Conservation (phyloP, 2,113 vertebrate genomes). For the Gavialis gangeticus region DNA sequence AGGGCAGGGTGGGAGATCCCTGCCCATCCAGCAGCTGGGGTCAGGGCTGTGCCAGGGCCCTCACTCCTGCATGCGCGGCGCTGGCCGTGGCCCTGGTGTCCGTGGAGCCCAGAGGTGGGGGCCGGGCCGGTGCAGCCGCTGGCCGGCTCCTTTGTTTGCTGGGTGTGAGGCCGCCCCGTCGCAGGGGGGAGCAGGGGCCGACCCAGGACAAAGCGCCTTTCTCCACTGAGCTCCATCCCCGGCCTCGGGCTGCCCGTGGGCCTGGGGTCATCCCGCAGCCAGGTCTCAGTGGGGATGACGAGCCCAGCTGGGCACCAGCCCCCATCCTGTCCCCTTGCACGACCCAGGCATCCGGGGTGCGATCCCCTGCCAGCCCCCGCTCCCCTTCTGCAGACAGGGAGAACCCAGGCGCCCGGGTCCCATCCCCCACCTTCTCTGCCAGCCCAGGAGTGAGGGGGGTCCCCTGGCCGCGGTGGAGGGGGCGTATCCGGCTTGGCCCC, state of each 20-base stretch:
- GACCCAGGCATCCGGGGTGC: too few species aligned
- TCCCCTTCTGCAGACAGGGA: not conserved
- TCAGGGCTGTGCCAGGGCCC: not conserved
- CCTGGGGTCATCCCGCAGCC: not conserved
- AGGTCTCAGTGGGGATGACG: not conserved
- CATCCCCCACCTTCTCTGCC: not conserved
- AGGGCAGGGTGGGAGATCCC: not conserved
- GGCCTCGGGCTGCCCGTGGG: not conserved
- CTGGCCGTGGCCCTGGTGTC: not conserved
- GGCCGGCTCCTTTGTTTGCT: not conserved
- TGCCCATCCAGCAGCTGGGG: not conserved
- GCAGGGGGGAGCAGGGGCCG: not conserved
- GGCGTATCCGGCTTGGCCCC: slow-evolving; percentile 50
- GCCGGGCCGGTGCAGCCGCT: not conserved
- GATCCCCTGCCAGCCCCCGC: not conserved
- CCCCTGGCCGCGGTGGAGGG: not conserved
- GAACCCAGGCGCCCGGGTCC: not conserved
- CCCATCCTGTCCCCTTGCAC: not conserved
- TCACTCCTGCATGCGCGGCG: fast-evolving
- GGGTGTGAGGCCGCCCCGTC: not conserved
- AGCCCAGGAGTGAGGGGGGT: not conserved
- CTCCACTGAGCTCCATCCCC: not conserved
- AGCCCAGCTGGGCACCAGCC: not conserved
- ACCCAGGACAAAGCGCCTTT: not conserved
- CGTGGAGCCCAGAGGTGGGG: not conserved